Evolutionary conservation across 2,888 invertebrate species (phyloP), one percentile per base, ranked within the genome.

Genomic region (Stenurella melanura): DNA sequence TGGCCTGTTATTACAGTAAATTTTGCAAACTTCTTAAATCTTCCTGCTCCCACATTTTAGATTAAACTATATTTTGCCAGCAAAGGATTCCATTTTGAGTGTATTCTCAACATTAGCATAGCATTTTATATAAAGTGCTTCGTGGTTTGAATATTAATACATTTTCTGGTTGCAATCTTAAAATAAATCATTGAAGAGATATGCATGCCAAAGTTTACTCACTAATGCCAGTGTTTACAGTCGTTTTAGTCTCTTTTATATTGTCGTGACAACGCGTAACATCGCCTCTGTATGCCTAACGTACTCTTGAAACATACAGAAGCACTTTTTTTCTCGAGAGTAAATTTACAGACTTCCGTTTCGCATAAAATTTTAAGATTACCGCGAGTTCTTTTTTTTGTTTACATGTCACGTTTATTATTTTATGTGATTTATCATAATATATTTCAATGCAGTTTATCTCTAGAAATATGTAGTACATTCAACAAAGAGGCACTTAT

Each of bases 131-230:
- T 84, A 85, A 86, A 86, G 85, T 84, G 85, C 84, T 86, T 80
- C 87, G 86, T 85, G 86, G 86, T 85, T 85, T 85, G 87, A 86
- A 87, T 87, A 87, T 87, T 87, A 87, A 87, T 86, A 85, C 83
- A 83, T 82, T 83, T 85, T 83, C 83, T 79, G 81, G 76, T 78
- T 80, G 81, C 80, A 81, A 79, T 81, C 79, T 69, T 67, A 80
- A 83, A 83, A 84, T 86, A 86, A 86, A 86, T 86, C 84, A 85
- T 84, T 80, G 64, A 73, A 78, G 80, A 83, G 80, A 77, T 83
- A 81, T 79, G 80, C 80, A 77, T 79, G 78, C 77, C 77, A 78
- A 75, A 75, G 77, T 78, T 78, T 79, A 76, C 80, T 80, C 80
- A 76, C 80, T 83, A 82, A 83, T 83, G 83, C 80, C 78, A 78